Evolutionary conservation across 1,140 invertebrate genomes (phyloP).

Genomic region (Meloidogyne chitwoodi): DNA sequence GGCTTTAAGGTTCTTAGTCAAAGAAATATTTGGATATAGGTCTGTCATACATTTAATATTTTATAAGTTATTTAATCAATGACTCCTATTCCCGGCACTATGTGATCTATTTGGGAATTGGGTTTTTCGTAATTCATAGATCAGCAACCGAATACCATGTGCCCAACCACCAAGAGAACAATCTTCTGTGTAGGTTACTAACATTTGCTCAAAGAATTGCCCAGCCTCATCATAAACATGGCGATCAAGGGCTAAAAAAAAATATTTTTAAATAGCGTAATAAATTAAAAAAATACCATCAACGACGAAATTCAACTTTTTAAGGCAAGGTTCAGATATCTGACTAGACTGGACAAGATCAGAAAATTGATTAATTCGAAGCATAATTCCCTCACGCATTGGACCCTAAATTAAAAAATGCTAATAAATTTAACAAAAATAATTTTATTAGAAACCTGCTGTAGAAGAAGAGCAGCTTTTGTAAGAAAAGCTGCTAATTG

Average conservation of each 20-base stretch:
- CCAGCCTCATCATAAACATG: conserved; percentile 43
- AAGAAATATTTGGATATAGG: not conserved
- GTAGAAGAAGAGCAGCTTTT: conserved; percentile 42
- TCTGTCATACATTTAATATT: not conserved
- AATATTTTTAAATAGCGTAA: not conserved
- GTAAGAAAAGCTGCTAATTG: conserved; percentile 46
- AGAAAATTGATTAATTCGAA: conserved; percentile 39
- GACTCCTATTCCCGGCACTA: conserved; percentile 12
- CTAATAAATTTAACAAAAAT: not conserved
- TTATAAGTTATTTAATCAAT: not conserved
- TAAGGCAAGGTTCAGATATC: conserved; percentile 43
- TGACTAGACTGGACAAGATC: conserved; percentile 29
- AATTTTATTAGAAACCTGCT: conserved; percentile 15
- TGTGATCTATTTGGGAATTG: not conserved
- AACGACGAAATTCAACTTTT: conserved; percentile 50
- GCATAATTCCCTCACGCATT: conserved; percentile 46
- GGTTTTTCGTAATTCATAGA: conserved; percentile 28
- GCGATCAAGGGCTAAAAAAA: conserved; percentile 44
- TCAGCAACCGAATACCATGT: conserved; percentile 42
- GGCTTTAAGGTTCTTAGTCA: not conserved
- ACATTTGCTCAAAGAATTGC: conserved; percentile 45
- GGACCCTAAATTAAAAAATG: conserved; percentile 32
- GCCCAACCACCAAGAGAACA: conserved; percentile 29
- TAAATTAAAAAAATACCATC: conserved; percentile 32
- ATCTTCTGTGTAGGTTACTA: conserved; percentile 30